Base-by-base conservation (phyloP, 2,888 invertebrate genomes). In the Leptura quadrifasciata region DNA sequence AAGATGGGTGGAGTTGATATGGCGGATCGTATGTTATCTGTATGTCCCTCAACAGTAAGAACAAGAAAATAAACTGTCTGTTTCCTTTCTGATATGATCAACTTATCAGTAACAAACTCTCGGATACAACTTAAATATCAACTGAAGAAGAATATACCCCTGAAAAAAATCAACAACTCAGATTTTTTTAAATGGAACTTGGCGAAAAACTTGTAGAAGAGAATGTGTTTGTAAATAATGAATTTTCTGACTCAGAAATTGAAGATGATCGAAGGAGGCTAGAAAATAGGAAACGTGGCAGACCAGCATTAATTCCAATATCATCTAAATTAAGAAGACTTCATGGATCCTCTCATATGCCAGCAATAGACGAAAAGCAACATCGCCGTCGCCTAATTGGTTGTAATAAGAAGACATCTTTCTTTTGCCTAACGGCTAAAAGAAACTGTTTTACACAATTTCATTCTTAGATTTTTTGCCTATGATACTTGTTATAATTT, bases 1-100 rank as follows among this genome's bases (percentile, higher is more conserved):
- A 52, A 52, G 17, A 67, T 67, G 67, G 67, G 67, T 20, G 67
- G 67, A 20, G 64, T 64, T 17, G 64, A 64, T 17, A n/a, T 64
- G 15, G 15, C 15, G 12, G 15, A 47, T 15, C 47, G 47, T 15
- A 12, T 27, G 39, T 18, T 27, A n/a, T 12, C 31, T n/a, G 39
- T n/a, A 5, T 64, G 20, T 39, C 39, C 39, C 18, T 64, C 64
- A 20, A 6, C 18, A 18, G 18, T 17, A 31, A 17, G 63, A 31
- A 64, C 64, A 8, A 64, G 15, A 39, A 64, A 64, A 18, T 63
- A 39, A 17, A 31, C 63, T n/a, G 20, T 39, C 4, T n/a, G 39
- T n/a, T 64, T 64, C 17, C 9, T 64, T 39, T 9, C 18, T 10
- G 39, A 64, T 18, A 39, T 64, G 39, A 39, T 64, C 9, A 47